phyloP scores from a whole-genome alignment of 2,797 vertebrate genomes.

The Mormyrops boulengeri region DNA sequence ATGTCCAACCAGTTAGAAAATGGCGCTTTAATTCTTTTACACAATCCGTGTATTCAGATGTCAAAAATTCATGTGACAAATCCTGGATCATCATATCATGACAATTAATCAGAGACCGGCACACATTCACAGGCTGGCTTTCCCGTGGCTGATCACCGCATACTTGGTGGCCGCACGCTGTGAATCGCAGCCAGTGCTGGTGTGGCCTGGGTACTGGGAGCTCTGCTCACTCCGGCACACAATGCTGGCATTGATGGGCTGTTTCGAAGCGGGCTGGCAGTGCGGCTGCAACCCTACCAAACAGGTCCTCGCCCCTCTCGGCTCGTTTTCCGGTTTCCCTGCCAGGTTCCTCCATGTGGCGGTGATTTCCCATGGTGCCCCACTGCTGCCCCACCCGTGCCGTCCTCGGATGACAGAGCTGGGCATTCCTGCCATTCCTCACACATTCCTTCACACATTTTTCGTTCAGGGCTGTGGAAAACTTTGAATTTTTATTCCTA shows the following conservation, averaged over 20 bases:
- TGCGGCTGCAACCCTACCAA: background rate
- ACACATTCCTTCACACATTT: background rate
- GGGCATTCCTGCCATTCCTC: constrained; percentile 20
- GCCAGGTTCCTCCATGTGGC: constrained; percentile 3
- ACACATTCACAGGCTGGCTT: background rate
- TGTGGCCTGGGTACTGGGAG: background rate
- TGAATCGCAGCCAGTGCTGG: background rate
- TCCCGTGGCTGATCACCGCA: background rate
- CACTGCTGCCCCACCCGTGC: background rate
- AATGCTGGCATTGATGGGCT: constrained; percentile 7
- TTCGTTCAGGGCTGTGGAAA: background rate
- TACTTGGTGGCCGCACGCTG: background rate
- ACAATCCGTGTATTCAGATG: background rate
- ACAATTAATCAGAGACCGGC: background rate
- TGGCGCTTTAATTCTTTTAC: background rate
- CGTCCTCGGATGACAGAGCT: constrained; percentile 18
- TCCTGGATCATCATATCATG: background rate
- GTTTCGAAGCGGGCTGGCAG: background rate
- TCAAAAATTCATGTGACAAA: background rate
- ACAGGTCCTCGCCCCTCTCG: background rate
- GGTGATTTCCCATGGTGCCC: constrained; percentile 14
- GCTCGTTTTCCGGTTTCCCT: background rate
- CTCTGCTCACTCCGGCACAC: background rate
- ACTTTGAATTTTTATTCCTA: background rate
- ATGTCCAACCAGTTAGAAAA: background rate